These are phyloP conservation scores for Caerostris extrusa DNA, from an alignment of 1,140 invertebrate genomes.

Conservation along the genomic window DNA sequence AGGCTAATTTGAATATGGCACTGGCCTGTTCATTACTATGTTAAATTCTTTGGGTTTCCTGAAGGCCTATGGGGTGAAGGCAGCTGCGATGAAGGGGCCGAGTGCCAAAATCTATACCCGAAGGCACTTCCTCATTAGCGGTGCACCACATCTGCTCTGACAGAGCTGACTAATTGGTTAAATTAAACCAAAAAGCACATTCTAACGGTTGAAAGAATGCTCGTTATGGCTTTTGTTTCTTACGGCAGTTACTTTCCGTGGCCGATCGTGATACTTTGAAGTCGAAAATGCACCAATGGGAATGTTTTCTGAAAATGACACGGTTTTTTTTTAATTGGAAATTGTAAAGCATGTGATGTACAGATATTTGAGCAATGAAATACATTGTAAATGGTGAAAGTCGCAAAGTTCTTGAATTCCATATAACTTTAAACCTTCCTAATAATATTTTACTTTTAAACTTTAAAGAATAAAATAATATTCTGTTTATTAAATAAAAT, in stretches of 20 bases:
- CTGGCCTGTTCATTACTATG: not conserved
- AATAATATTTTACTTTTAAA: too few species aligned
- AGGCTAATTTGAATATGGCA: conserved; percentile 7
- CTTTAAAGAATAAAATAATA: too few species aligned
- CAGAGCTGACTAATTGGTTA: conserved; percentile 60
- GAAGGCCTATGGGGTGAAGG: not conserved
- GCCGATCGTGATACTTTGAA: not conserved
- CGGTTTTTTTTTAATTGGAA: not conserved
- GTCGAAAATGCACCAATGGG: not conserved
- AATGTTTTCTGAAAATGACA: not conserved
- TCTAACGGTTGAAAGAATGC: conserved; percentile 31
- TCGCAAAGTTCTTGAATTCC: too few species aligned
- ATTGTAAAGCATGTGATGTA: too few species aligned
- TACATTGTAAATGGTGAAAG: too few species aligned
- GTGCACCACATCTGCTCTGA: conserved; percentile 53
- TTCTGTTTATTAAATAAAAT: too few species aligned
- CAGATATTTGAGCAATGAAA: too few species aligned
- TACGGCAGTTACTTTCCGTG: not conserved
- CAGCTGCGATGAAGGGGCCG: not conserved
- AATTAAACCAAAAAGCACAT: conserved; percentile 66
- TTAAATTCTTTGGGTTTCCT: conserved; percentile 6
- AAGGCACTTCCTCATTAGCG: conserved; percentile 54
- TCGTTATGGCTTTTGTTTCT: conserved; percentile 15
- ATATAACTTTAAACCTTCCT: too few species aligned
- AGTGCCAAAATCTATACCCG: conserved; percentile 28